phyloP scores from a whole-genome alignment of 1,140 invertebrate species.

The Achatina immaculata region DNA sequence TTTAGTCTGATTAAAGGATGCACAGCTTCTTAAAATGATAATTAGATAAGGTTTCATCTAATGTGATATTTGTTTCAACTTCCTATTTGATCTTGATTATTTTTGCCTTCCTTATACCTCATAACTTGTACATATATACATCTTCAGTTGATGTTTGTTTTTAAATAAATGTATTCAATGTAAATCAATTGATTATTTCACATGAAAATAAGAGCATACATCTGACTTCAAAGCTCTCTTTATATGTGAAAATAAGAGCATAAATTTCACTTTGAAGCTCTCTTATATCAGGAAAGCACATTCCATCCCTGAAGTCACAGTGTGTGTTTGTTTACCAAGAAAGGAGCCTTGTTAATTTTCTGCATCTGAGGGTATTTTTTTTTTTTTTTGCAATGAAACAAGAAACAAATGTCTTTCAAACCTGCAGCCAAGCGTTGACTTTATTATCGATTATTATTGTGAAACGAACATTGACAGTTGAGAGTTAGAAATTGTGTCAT shows the following conservation, averaged over 20 bases:
- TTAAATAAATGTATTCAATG: too few species aligned
- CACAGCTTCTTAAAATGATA: too few species aligned
- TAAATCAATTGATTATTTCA: not conserved
- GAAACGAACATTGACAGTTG: not conserved
- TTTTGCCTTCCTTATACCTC: conserved; percentile 14
- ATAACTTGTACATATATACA: not conserved
- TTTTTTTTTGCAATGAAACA: not conserved
- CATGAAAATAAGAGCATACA: not conserved
- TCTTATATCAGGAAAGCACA: not conserved
- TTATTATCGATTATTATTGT: too few species aligned
- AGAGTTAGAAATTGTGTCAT: not conserved
- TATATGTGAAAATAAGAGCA: not conserved
- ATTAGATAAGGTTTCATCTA: too few species aligned
- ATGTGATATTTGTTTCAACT: not conserved
- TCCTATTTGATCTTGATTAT: not conserved
- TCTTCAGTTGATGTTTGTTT: not conserved
- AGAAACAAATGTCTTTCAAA: not conserved
- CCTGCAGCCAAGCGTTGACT: too few species aligned
- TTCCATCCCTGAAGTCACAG: not conserved
- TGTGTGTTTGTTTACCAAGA: not conserved
- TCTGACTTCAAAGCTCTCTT: too few species aligned
- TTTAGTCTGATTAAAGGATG: too few species aligned
- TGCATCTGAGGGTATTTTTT: not conserved
- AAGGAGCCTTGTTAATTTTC: not conserved
- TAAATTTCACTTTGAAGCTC: not conserved